Base-by-base conservation (phyloP, 1,140 invertebrate genomes). In the Meloidogyne exigua region DNA sequence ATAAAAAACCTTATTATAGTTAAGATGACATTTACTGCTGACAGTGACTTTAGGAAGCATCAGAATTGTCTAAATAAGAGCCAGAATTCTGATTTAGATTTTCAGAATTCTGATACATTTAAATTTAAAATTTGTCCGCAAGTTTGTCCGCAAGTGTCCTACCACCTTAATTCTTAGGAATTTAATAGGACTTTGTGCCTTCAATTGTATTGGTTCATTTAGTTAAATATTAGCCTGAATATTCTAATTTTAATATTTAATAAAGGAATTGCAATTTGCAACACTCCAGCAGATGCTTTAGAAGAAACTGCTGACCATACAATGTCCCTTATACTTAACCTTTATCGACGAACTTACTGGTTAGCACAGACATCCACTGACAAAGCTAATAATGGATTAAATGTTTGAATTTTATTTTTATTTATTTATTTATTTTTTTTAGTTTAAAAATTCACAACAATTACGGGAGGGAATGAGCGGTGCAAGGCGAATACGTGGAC, bases 241-340 rank as follows among this genome's bases (percentile, higher is more conserved):
- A 5, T 5, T 49, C 18, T 49, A 18, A 18, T 18, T 71, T 70
- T 32, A 32, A 32, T n/a, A n/a, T n/a, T n/a, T n/a, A n/a, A n/a
- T n/a, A n/a, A 25, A 89, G 92, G 96, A 82, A 99, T 99, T 88
- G 96, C 96, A 67, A 96, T 99, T 77, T 99, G 96, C 90, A 98
- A 99, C 91, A 96, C 99, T 70, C 96, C 96, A 78, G 96, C 95
- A 62, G 98, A 97, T 90, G 96, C 96, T 75, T 95, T 99, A 21
- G 97, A 99, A 89, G 97, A 99, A 90, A 96, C 98, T 70, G 96
- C 97, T 18, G 96, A 99, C 89, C 96, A 96, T 81, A 98, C 97
- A 39, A 90, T 99, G 88, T 98, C 95, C 90, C 92, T 98, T 88
- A 98, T 99, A 88, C 90, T 99, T 79, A 98, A 99, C 91, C 91